Evolutionary conservation across 2,797 vertebrate species (phyloP).

Genomic region (Falco naumanni): DNA sequence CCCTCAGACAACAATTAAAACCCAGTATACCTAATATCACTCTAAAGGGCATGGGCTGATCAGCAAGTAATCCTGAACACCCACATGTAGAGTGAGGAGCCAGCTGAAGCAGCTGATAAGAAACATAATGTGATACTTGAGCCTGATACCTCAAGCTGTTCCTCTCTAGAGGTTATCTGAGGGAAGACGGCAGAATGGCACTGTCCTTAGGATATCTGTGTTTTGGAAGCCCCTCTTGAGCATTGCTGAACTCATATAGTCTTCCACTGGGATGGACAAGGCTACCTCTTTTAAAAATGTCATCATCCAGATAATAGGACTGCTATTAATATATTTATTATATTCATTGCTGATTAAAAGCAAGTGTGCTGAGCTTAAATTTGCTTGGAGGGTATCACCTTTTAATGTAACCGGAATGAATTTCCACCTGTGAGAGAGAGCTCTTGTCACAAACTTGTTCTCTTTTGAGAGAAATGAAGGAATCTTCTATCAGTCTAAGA

Average conservation of each 20-base stretch:
- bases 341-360: not conserved
- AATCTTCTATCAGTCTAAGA: not conserved
- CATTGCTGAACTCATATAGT: not conserved
- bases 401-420: not conserved
- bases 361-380: not conserved
- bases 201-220: not conserved
- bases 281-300: not conserved
- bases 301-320: not conserved
- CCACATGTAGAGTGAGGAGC: not conserved
- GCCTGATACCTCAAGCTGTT: not conserved
- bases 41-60: not conserved
- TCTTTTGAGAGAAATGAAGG: not conserved
- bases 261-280: not conserved
- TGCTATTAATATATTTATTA: not conserved
- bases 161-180: slow-evolving; percentile 22
- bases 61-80: slow-evolving; percentile 15
- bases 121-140: slow-evolving; percentile 4
- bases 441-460: not conserved
- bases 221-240: slow-evolving; percentile 2
- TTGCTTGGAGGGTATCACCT: not conserved
- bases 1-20: slow-evolving; percentile 18
- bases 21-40: not conserved
- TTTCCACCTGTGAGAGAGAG: slow-evolving; percentile 3
- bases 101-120: slow-evolving; percentile 43
- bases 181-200: not conserved